Evolutionary conservation across 2,888 invertebrate genomes (phyloP).

Genomic region (Nemotelus nigrinus): DNA sequence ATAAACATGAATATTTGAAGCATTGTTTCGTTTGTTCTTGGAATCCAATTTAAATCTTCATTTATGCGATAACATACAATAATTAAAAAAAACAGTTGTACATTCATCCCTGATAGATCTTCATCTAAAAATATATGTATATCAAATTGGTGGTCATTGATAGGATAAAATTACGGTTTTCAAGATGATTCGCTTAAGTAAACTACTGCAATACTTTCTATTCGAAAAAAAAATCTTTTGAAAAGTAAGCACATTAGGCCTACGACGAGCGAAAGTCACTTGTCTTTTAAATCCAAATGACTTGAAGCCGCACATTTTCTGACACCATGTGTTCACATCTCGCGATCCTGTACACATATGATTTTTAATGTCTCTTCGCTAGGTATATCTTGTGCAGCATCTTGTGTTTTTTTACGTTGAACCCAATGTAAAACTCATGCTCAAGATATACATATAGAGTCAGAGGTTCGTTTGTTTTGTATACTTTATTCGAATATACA

Average conservation of each 20-base stretch:
- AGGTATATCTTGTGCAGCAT: neutral
- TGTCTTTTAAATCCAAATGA: conserved; percentile 17
- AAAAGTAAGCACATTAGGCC: neutral
- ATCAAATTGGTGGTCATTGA: too few relatives aligned
- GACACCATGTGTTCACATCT: conserved; percentile 37
- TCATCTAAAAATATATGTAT: too few relatives aligned
- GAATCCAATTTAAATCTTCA: too few relatives aligned
- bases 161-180: too few relatives aligned
- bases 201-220: too few relatives aligned
- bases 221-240: too few relatives aligned
- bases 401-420: neutral
- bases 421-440: conserved; percentile 20
- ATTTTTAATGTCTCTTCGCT: conserved; percentile 8
- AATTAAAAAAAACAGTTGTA: too few relatives aligned
- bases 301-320: conserved; percentile 34
- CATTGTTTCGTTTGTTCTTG: too few relatives aligned
- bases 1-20: too few relatives aligned
- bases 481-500: conserved; percentile 2
- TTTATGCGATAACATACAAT: too few relatives aligned
- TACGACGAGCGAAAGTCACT: conserved; percentile 29
- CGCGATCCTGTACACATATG: conserved; percentile 34
- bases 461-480: conserved; percentile 28
- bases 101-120: too few relatives aligned
- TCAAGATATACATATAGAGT: conserved; percentile 9
- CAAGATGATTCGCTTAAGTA: too few relatives aligned